Percentiles rank a stretch among this genome's conserved stretches.
These are phyloP conservation scores for Hydropsyche tenuis DNA, from an alignment of 1,140 invertebrate species.

Conservation along the genomic window DNA sequence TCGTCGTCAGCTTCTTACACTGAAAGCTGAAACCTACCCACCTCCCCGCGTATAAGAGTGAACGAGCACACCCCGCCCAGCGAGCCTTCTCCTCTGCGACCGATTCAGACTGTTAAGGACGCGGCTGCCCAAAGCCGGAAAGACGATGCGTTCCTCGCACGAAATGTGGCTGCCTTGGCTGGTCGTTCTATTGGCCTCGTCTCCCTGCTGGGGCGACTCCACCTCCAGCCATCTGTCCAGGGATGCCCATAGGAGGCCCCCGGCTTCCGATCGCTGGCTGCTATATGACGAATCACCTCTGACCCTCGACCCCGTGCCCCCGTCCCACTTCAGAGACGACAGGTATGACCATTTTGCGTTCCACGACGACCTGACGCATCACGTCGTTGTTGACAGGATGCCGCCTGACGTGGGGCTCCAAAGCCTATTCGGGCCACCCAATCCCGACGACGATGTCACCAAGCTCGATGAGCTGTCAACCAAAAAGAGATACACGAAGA, in stretches of 20 bases:
- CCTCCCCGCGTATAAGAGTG: too few relatives aligned
- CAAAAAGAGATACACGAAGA: conserved; percentile 49
- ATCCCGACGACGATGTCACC: conserved; percentile 49
- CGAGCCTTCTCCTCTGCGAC: too few relatives aligned
- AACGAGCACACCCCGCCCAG: too few relatives aligned
- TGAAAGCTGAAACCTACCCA: too few relatives aligned
- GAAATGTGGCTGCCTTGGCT: conserved; percentile 28
- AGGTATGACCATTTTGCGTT: conserved; percentile 48
- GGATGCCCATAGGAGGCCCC: conserved; percentile 43
- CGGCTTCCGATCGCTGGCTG: conserved; percentile 45
- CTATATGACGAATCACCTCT: conserved; percentile 44
- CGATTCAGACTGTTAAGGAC: too few relatives aligned
- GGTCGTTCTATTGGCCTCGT: conserved; percentile 24
- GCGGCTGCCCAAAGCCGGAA: too few relatives aligned
- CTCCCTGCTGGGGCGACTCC: conserved; percentile 30
- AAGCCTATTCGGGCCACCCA: conserved; percentile 45
- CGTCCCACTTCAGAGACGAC: conserved; percentile 47
- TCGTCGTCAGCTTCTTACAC: too few relatives aligned
- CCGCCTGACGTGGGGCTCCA: conserved; percentile 47
- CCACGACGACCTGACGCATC: conserved; percentile 44
- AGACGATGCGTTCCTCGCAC: conserved; percentile 31
- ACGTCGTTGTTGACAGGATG: conserved; percentile 36
- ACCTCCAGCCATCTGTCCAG: conserved; percentile 38
- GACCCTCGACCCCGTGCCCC: conserved; percentile 41
- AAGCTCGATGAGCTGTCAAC: conserved; percentile 47